These are phyloP conservation scores for Megaptera novaeangliae DNA, from an alignment of 2,113 vertebrate species.

Conservation along the genomic window DNA sequence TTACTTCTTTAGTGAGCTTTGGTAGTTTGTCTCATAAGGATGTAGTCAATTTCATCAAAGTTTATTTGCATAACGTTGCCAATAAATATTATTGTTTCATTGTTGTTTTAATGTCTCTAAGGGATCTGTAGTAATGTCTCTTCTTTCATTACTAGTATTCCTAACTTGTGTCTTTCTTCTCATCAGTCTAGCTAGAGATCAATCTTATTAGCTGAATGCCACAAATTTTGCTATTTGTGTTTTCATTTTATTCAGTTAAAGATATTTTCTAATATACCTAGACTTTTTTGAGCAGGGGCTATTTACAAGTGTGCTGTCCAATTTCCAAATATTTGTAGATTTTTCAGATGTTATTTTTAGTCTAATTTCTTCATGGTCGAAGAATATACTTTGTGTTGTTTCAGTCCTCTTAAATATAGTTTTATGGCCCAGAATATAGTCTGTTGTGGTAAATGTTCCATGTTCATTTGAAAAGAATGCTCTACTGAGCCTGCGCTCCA, in stretches of 20 bases:
- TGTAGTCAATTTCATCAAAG: not conserved
- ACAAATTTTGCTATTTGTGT: not conserved
- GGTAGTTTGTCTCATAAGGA: not conserved
- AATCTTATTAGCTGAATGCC: not conserved
- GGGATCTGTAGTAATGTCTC: not conserved
- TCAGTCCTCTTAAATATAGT: not conserved
- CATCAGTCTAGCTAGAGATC: not conserved
- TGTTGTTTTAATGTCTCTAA: not conserved
- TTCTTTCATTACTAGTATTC: not conserved
- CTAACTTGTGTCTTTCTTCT: not conserved
- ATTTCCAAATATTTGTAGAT: not conserved
- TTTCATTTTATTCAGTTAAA: not conserved
- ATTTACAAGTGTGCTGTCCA: not conserved
- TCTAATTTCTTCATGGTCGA: not conserved
- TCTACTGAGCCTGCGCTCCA: not conserved
- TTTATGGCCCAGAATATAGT: not conserved
- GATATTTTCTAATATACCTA: not conserved
- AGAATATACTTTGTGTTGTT: not conserved
- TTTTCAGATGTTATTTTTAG: conserved; percentile 2
- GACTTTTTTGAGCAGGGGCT: not conserved
- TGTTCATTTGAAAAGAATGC: not conserved
- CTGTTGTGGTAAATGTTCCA: not conserved
- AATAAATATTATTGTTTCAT: not conserved
- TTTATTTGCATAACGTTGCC: not conserved
- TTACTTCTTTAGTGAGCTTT: not conserved